phyloP scores from a whole-genome alignment of 2,113 vertebrate genomes.

The Pogona vitticeps region DNA sequence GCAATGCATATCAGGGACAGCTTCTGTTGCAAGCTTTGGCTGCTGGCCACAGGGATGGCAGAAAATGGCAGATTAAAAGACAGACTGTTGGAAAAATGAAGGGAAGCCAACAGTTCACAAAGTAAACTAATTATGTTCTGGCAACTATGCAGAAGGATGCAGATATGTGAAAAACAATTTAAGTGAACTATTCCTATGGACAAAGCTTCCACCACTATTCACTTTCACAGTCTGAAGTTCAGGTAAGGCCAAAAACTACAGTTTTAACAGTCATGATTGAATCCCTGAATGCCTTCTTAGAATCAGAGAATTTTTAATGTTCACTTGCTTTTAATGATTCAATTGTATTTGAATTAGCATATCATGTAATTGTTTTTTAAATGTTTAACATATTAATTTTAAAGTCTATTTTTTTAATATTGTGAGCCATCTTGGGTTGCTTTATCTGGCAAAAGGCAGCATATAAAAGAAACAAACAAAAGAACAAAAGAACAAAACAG shows the following conservation, averaged over 20 bases:
- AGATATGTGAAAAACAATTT: neutral
- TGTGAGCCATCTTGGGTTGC: too few species aligned
- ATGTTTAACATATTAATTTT: too few species aligned
- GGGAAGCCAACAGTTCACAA: neutral
- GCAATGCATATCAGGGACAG: neutral
- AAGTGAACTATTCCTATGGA: neutral
- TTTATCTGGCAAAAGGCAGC: too few species aligned
- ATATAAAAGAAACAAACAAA: too few species aligned
- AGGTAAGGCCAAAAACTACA: slow-evolving; percentile 7
- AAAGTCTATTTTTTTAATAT: too few species aligned
- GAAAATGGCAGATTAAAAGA: neutral
- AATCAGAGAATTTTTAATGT: too few species aligned
- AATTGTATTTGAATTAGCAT: too few species aligned
- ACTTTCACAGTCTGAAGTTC: neutral
- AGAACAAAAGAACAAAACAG: too few species aligned
- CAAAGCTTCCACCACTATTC: neutral
- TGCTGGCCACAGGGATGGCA: slow-evolving; percentile 23
- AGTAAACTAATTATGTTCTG: slow-evolving; percentile 19
- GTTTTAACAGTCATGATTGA: too few species aligned
- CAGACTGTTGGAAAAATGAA: slow-evolving; percentile 13
- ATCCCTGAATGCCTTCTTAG: too few species aligned
- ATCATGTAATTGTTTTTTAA: too few species aligned
- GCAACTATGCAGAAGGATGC: slow-evolving; percentile 6
- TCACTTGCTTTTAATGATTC: too few species aligned
- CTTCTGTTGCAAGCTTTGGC: neutral